These are phyloP conservation scores for Rhinogobio ventralis DNA, from an alignment of 2,797 vertebrate genomes.

Conservation along the genomic window DNA sequence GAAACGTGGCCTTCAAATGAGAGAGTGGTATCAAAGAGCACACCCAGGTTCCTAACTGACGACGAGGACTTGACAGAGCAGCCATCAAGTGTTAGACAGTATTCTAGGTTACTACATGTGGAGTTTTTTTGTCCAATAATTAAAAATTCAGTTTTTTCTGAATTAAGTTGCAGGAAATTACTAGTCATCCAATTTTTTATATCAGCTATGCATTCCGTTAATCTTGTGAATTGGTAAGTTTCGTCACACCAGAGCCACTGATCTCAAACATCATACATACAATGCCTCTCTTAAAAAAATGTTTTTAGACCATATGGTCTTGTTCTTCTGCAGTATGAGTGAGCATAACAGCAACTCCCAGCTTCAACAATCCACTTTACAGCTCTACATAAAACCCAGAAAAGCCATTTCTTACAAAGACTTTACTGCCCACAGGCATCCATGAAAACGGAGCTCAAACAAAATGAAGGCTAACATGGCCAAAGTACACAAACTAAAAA, in stretches of 20 bases:
- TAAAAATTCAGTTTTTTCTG: no score
- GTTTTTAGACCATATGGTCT: neutral
- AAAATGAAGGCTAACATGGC: neutral
- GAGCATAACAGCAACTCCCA: neutral
- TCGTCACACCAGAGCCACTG: neutral
- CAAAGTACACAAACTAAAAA: neutral
- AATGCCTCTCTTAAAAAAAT: neutral
- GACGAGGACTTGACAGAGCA: no score
- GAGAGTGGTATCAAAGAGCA: no score
- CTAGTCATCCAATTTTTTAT: no score
- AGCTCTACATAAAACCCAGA: neutral
- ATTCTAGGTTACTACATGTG: no score
- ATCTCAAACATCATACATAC: neutral
- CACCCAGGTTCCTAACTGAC: no score
- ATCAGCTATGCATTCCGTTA: no score
- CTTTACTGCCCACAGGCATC: slow-evolving; percentile 7
- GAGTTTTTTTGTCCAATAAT: no score
- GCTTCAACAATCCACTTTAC: slow-evolving; percentile 1
- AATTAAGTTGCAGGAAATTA: no score
- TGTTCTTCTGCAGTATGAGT: neutral
- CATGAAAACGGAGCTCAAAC: neutral
- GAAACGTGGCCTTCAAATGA: no score
- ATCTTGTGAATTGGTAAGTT: no score
- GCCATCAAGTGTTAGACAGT: no score
- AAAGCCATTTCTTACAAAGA: slow-evolving; percentile 3